A percentile compares a stretch with the other conserved stretches of the same genome.
Evolutionary conservation across 92 coral and sea anemone genomes (phyloP).

Genomic region (Isaurus tuberculatus): DNA sequence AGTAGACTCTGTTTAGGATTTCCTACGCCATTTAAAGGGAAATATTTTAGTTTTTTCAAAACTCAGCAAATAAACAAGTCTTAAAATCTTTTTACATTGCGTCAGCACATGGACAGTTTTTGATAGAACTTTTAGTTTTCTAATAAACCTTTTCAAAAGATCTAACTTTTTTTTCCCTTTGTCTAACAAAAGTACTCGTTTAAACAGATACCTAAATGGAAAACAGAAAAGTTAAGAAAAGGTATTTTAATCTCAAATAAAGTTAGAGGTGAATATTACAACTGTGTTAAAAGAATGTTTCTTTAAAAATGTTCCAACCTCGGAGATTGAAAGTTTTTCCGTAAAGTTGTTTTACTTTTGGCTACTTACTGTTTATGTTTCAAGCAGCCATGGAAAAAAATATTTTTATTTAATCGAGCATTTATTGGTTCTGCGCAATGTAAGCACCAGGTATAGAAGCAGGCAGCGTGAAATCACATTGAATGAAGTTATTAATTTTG

Average conservation of each 20-base stretch:
- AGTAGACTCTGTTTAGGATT: constrained; percentile 36
- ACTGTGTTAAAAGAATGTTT: background rate
- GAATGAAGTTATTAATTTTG: constrained; percentile 45
- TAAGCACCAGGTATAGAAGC: constrained; percentile 36
- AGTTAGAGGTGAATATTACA: background rate
- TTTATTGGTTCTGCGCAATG: constrained; percentile 33
- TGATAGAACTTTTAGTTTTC: background rate
- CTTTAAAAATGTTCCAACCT: background rate
- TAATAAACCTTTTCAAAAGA: constrained; percentile 9
- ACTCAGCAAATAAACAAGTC: constrained; percentile 34
- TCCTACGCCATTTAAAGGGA: constrained; percentile 31
- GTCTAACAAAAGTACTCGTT: background rate
- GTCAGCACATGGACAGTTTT: constrained; percentile 27
- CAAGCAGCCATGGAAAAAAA: constrained; percentile 26
- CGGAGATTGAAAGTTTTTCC: background rate
- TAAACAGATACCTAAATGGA: background rate
- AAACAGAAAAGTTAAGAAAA: background rate
- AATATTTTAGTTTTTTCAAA: constrained; percentile 36
- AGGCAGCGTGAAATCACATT: constrained; percentile 18
- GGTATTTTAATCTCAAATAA: background rate
- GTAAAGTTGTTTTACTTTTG: background rate
- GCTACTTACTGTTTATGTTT: constrained; percentile 32
- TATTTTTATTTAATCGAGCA: constrained; percentile 31
- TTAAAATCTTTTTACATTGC: constrained; percentile 26
- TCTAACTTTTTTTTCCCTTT: constrained; percentile 7